phyloP scores from a whole-genome alignment of 2,113 vertebrate species.

The Lutjanus erythropterus region DNA sequence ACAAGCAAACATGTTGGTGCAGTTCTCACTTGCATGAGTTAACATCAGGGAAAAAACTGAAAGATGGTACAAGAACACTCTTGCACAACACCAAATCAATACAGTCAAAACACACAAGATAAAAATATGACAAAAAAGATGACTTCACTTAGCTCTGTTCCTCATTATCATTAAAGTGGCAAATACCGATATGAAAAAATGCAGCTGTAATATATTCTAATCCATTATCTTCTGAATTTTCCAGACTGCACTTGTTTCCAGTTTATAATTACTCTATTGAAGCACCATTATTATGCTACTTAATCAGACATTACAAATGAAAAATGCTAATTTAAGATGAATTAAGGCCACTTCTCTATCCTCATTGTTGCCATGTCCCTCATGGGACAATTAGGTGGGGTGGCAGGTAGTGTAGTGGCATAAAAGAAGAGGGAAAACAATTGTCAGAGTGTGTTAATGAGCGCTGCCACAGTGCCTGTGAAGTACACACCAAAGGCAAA shows the following conservation, averaged over 20 bases:
- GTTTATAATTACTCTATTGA: neutral
- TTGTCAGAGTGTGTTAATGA: slow-evolving; percentile 66
- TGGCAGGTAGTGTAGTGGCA: slow-evolving; percentile 28
- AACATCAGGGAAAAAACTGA: too few relatives aligned
- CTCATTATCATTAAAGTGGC: neutral
- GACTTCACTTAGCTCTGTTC: neutral
- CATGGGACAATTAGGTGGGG: slow-evolving; percentile 37
- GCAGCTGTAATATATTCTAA: neutral
- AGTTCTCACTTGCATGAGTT: too few relatives aligned
- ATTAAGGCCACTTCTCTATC: slow-evolving; percentile 12
- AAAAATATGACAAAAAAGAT: neutral
- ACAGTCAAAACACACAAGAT: too few relatives aligned
- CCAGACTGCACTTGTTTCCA: neutral
- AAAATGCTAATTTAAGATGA: slow-evolving; percentile 24
- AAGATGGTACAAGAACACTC: too few relatives aligned
- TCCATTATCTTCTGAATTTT: neutral
- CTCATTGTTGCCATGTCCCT: slow-evolving; percentile 23
- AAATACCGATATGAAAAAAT: neutral
- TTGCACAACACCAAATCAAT: too few relatives aligned
- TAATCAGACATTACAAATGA: neutral
- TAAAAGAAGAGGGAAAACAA: slow-evolving; percentile 45
- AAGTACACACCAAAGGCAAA: slow-evolving; percentile 73
- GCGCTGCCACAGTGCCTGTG: slow-evolving; percentile 57
- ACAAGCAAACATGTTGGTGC: neutral
- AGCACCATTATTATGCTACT: neutral